Conservation (phyloP, 2,888 invertebrate species). For the Lithophane ornitopus region DNA sequence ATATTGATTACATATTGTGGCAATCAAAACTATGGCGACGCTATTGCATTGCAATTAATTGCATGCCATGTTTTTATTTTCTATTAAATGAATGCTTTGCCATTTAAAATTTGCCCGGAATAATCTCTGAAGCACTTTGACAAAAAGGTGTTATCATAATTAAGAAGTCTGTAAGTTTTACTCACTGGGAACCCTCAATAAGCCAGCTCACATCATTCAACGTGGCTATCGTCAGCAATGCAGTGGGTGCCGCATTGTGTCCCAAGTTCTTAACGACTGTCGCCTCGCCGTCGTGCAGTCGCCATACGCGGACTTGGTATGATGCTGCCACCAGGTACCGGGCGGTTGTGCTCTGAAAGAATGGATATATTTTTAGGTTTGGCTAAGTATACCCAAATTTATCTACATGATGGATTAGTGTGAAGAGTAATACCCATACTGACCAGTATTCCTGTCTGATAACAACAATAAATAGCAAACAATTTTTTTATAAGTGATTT, state of each 20-base stretch:
- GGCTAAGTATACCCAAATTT: neutral
- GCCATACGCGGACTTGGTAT: constrained; percentile 84
- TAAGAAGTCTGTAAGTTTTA: constrained; percentile 41
- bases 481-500: too few relatives aligned
- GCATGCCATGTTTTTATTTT: neutral
- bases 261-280: constrained; percentile 80
- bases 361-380: neutral
- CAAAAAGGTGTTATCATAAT: neutral
- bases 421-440: neutral
- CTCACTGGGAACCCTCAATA: constrained; percentile 86
- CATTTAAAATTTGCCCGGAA: neutral
- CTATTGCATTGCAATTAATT: neutral
- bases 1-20: neutral
- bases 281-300: constrained; percentile 77
- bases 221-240: constrained; percentile 75
- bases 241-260: constrained; percentile 81
- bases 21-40: neutral
- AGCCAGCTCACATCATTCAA: constrained; percentile 81
- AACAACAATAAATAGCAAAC: neutral
- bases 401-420: neutral
- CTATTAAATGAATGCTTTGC: neutral
- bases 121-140: neutral
- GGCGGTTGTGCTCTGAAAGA: constrained; percentile 77
- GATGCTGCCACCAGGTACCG: constrained; percentile 83
- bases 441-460: neutral